Evolutionary conservation across 2,888 invertebrate species (phyloP).

Genomic region (Stenurella melanura): DNA sequence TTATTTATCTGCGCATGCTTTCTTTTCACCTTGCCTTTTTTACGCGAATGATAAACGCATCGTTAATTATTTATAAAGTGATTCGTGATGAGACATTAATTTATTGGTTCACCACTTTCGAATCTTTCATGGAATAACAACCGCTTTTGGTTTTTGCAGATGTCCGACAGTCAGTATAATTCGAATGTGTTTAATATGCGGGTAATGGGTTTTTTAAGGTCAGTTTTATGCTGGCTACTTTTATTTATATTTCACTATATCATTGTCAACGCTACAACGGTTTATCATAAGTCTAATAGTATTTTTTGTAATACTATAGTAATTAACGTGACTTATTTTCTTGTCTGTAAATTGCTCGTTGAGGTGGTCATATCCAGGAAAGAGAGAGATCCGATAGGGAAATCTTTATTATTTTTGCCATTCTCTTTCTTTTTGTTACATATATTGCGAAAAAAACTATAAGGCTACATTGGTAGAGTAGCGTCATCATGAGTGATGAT

Average conservation of each 20-base stretch:
- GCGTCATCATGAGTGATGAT: too few relatives aligned
- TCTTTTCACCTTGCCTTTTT: constrained; percentile 57
- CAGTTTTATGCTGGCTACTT: background rate
- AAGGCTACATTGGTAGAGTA: too few relatives aligned
- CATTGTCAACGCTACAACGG: too few relatives aligned
- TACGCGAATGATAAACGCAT: constrained; percentile 42
- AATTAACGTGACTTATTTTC: too few relatives aligned
- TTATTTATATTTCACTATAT: background rate
- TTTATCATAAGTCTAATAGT: too few relatives aligned
- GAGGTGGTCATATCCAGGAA: too few relatives aligned
- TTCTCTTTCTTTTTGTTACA: too few relatives aligned
- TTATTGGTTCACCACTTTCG: constrained; percentile 54
- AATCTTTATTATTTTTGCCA: too few relatives aligned
- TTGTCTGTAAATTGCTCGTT: too few relatives aligned
- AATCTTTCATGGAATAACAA: constrained; percentile 15
- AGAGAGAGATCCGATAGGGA: too few relatives aligned
- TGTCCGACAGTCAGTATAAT: background rate
- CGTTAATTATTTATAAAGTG: constrained; percentile 64
- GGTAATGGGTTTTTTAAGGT: background rate
- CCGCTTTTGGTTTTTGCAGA: constrained; percentile 24
- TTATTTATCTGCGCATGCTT: constrained; percentile 59
- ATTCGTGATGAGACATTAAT: constrained; percentile 57
- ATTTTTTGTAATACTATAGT: too few relatives aligned
- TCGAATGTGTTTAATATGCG: background rate
- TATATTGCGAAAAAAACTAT: too few relatives aligned